Conservation (phyloP, 2,113 vertebrate genomes). For the Benitochromis conjunctus region DNA sequence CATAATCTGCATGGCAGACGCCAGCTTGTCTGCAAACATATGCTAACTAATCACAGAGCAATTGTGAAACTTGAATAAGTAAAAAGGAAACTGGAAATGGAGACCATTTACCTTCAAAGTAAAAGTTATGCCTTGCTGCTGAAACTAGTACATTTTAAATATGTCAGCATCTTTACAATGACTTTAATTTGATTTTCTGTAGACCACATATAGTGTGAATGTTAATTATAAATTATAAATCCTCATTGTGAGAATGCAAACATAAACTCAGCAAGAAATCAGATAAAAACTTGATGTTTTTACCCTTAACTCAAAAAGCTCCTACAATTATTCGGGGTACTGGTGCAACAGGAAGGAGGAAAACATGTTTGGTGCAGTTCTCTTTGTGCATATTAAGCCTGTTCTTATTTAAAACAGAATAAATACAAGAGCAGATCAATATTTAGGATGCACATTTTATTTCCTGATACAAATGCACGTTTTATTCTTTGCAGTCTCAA, state of each 20-base stretch:
- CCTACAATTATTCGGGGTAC: neutral
- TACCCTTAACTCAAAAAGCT: neutral
- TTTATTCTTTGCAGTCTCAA: neutral
- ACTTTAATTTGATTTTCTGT: neutral
- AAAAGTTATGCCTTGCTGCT: neutral
- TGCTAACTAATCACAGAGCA: neutral
- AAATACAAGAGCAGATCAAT: neutral
- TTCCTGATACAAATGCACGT: neutral
- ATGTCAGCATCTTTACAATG: neutral
- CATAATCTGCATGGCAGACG: neutral
- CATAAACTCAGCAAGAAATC: neutral
- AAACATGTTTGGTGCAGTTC: neutral
- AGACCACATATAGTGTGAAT: neutral
- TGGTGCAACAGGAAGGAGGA: neutral
- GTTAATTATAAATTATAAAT: neutral
- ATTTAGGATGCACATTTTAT: neutral
- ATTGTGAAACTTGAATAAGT: neutral
- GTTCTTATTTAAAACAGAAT: neutral
- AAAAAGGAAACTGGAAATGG: neutral
- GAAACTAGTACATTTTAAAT: neutral
- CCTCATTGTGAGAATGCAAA: neutral
- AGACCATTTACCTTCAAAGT: neutral
- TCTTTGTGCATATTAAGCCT: neutral
- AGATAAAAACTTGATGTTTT: accelerated
- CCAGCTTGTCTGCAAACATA: neutral